These are phyloP conservation scores for Branchinecta sandiegonensis DNA, from an alignment of 2,888 invertebrate species.

Conservation along the genomic window DNA sequence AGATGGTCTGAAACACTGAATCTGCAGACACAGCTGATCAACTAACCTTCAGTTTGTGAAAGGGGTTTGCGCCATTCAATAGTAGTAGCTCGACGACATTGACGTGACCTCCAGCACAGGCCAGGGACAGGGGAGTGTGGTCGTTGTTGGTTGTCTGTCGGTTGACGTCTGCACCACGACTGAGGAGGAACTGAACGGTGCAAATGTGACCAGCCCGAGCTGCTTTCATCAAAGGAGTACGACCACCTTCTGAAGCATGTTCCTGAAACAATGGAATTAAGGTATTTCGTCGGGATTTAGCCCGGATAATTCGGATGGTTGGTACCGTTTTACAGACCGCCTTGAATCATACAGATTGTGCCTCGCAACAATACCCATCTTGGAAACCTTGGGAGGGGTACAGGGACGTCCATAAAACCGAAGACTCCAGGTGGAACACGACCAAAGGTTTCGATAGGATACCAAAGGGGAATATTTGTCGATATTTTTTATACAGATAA, in stretches of 20 bases:
- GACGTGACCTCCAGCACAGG: conserved; percentile 90
- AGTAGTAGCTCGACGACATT: conserved; percentile 82
- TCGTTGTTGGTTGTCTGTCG: conserved; percentile 77
- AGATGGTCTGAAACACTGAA: no score
- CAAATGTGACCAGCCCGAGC: conserved; percentile 89
- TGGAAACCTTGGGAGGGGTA: no score
- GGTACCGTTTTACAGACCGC: conserved; percentile 23
- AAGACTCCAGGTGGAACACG: no score
- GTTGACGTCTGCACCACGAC: conserved; percentile 71
- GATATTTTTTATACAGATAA: no score
- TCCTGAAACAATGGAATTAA: conserved; percentile 41
- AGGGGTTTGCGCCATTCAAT: conserved; percentile 81
- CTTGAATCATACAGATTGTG: not conserved
- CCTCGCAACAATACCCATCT: no score
- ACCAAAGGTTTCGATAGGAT: no score
- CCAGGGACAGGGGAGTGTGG: conserved; percentile 88
- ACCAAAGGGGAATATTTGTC: no score
- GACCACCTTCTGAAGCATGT: conserved; percentile 90
- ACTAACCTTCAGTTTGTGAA: conserved; percentile 74
- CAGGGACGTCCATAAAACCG: no score
- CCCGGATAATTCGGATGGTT: conserved; percentile 23
- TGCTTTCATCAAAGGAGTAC: conserved; percentile 97
- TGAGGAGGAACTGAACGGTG: conserved; percentile 87
- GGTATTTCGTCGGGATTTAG: not conserved
- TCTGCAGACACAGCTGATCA: not conserved